A percentile compares a stretch with the other conserved stretches of the same genome.
phyloP scores from a whole-genome alignment of 2,888 invertebrate species.

The Eledone cirrhosa region DNA sequence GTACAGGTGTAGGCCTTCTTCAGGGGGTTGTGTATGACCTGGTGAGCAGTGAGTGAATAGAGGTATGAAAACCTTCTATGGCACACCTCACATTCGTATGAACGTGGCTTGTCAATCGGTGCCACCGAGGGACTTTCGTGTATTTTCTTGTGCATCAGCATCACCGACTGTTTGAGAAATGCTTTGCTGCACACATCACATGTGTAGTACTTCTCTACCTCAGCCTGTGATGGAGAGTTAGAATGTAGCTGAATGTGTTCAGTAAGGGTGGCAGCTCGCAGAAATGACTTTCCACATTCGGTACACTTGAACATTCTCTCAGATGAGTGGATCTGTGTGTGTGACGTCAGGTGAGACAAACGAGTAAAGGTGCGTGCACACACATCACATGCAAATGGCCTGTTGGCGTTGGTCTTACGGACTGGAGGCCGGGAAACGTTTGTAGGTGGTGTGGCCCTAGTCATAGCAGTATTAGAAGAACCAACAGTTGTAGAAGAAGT shows the following conservation, averaged over 20 bases:
- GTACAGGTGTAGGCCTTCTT: no score
- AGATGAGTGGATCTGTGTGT: not conserved
- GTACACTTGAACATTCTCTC: conserved; percentile 11
- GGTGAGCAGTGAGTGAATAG: no score
- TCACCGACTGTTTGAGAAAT: no score
- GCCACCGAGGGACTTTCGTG: no score
- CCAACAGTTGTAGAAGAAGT: not conserved
- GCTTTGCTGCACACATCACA: no score
- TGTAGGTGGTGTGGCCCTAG: not conserved
- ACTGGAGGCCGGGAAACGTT: not conserved
- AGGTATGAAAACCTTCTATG: no score
- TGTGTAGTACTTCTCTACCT: no score
- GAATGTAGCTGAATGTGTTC: not conserved
- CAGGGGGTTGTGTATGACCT: no score
- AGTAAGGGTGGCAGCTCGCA: not conserved
- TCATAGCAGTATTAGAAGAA: not conserved
- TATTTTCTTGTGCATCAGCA: no score
- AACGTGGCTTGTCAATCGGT: no score
- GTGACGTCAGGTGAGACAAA: conserved; percentile 7
- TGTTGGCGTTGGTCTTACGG: not conserved
- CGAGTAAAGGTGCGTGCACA: not conserved
- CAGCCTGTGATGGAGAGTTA: no score
- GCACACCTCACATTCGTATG: no score
- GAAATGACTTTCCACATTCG: conserved; percentile 8
- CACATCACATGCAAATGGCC: not conserved